phyloP scores from a whole-genome alignment of 2,113 vertebrate genomes.

The Syrrhaptes paradoxus region DNA sequence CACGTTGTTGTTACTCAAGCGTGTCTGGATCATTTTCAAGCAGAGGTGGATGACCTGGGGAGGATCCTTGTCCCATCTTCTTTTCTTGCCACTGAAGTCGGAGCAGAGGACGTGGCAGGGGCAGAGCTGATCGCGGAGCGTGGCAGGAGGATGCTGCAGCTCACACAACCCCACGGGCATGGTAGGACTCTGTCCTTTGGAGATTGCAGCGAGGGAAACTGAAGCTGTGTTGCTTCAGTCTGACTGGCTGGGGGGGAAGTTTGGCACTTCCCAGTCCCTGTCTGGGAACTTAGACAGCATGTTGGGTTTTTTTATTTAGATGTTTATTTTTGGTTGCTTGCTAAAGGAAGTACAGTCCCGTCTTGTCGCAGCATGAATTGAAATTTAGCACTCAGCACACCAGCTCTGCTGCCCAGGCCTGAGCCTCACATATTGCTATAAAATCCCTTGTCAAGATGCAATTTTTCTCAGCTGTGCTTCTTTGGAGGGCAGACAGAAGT shows the following conservation, averaged over 20 bases:
- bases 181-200: not conserved
- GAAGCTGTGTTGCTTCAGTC: not conserved
- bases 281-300: constrained; percentile 23
- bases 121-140: not conserved
- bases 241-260: not conserved
- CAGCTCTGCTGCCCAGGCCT: not conserved
- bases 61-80: not conserved
- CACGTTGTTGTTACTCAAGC: not conserved
- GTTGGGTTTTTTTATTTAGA: not conserved
- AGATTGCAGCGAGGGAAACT: not conserved
- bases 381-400: not conserved
- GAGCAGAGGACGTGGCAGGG: not conserved
- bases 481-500: not conserved
- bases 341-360: not conserved
- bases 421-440: not conserved
- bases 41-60: not conserved
- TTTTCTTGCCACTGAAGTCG: accelerated
- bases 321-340: constrained; percentile 40
- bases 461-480: not conserved
- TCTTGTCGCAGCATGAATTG: not conserved
- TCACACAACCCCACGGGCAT: accelerated
- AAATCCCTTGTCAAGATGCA: not conserved
- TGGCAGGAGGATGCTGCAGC: not conserved
- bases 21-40: not conserved
- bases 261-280: constrained; percentile 30